A percentile compares a stretch with the other conserved stretches of the same genome.
phyloP scores from a whole-genome alignment of 2,113 vertebrate species.

The Ia io region DNA sequence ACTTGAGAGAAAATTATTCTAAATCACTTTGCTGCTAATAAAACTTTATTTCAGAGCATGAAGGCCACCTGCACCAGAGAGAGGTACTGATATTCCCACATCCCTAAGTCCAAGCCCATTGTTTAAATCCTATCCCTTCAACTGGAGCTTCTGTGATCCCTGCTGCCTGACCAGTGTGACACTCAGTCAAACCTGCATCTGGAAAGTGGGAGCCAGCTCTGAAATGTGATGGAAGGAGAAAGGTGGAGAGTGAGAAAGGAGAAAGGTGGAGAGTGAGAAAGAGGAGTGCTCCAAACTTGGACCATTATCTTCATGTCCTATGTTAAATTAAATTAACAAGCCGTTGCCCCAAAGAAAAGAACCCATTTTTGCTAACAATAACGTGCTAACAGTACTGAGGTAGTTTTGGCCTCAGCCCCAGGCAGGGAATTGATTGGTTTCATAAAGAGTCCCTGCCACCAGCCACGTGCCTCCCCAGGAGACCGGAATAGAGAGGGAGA shows the following conservation, averaged over 20 bases:
- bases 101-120: conserved; percentile 30
- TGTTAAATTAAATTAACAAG: background rate
- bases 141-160: conserved; percentile 13
- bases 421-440: background rate
- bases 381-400: background rate
- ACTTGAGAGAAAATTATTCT: background rate
- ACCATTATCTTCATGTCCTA: background rate
- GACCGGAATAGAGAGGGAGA: background rate
- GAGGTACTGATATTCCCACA: conserved; percentile 28
- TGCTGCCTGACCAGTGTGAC: background rate
- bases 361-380: background rate
- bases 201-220: background rate
- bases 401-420: background rate
- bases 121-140: conserved; percentile 41
- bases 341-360: background rate
- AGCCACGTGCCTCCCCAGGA: background rate
- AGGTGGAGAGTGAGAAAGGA: background rate
- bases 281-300: background rate
- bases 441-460: background rate
- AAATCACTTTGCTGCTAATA: conserved; percentile 52
- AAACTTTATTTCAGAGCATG: background rate
- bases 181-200: background rate
- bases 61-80: conserved; percentile 9
- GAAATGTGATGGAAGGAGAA: background rate
- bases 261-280: background rate